Base-by-base conservation (phyloP, 2,888 invertebrate species). In the Andricus curvator region DNA sequence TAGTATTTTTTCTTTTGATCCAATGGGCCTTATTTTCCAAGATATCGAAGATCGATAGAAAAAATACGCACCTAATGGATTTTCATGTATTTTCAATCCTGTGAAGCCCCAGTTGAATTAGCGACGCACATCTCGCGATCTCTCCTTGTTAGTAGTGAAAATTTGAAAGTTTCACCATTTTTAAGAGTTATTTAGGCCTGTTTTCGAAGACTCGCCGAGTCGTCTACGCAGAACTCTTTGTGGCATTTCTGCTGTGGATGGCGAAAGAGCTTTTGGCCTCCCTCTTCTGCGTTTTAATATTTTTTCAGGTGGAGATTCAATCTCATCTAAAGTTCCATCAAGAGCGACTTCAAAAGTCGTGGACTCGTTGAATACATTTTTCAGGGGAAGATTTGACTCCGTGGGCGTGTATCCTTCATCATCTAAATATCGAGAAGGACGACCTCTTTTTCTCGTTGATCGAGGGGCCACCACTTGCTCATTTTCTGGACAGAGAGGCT, bases 231-330 rank as follows among this genome's bases (percentile, higher is more conserved):
- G 56, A 56, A 74, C 20, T 56, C 74, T 51, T 74, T 51, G 33
- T 33, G 56, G 74, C 13, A 51, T 74, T 74, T 74, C 51, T n/a
- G 29, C 51, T 56, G 44, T 25, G 29, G 25, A 25, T 48, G 51
- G 51, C 17, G 74, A 56, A 56, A 3, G 5, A 37, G n/a, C 33
- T 56, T 74, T 51, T 4, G 33, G n/a, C 20, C 56, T 74, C 33
- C 74, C 56, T 37, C 56, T 74, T 74, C 37, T 51, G n/a, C 74
- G 74, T 13, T 74, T 74, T n/a, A 74, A 74, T 56, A 56, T 4
- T 74, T 74, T 56, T 56, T 56, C 74, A 29, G 74, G 56, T 33
- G 74, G 56, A 22, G 74, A 74, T 56, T 33, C 37, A 74, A 74
- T n/a, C 29, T 74, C 56, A 15, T 56, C 56, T 29, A 74, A 33